Conservation (phyloP, 2,888 invertebrate species). For the Clivina fossor region DNA sequence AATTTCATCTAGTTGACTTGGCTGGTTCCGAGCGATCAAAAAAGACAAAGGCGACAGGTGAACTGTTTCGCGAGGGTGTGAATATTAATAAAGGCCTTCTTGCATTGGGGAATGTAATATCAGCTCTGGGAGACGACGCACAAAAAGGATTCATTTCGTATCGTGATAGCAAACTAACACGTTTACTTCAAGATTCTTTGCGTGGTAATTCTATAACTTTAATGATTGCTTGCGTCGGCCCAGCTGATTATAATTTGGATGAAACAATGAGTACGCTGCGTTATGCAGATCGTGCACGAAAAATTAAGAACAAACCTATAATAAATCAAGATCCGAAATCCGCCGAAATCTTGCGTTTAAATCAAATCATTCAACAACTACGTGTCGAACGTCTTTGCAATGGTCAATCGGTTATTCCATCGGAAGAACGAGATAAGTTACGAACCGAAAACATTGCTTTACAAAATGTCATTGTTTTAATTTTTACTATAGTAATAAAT, state of each 20-base stretch:
- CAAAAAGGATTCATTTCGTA: constrained; percentile 75
- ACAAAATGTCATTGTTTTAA: too few relatives aligned
- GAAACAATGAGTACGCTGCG: constrained; percentile 87
- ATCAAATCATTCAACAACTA: constrained; percentile 71
- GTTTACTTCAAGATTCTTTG: constrained; percentile 89
- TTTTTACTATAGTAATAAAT: too few relatives aligned
- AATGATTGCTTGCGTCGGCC: constrained; percentile 95
- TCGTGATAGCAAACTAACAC: constrained; percentile 88
- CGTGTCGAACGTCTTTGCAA: constrained; percentile 64
- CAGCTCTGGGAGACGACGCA: constrained; percentile 77
- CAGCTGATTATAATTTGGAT: constrained; percentile 83
- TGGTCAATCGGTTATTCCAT: constrained; percentile 43
- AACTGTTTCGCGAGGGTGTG: constrained; percentile 84
- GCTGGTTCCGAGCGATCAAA: constrained; percentile 91
- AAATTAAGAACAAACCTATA: constrained; percentile 87
- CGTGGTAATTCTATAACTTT: constrained; percentile 92
- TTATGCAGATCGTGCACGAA: constrained; percentile 84
- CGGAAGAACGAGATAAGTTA: constrained; percentile 54
- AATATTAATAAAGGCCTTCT: constrained; percentile 91
- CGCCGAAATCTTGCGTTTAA: constrained; percentile 75
- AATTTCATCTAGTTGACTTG: constrained; percentile 88
- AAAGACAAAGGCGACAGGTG: constrained; percentile 87
- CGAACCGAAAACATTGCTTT: constrained; percentile 60
- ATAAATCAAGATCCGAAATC: constrained; percentile 81
- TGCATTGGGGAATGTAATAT: constrained; percentile 92